Base-by-base conservation (phyloP, 2,113 vertebrate genomes). In the Oxyura jamaicensis region DNA sequence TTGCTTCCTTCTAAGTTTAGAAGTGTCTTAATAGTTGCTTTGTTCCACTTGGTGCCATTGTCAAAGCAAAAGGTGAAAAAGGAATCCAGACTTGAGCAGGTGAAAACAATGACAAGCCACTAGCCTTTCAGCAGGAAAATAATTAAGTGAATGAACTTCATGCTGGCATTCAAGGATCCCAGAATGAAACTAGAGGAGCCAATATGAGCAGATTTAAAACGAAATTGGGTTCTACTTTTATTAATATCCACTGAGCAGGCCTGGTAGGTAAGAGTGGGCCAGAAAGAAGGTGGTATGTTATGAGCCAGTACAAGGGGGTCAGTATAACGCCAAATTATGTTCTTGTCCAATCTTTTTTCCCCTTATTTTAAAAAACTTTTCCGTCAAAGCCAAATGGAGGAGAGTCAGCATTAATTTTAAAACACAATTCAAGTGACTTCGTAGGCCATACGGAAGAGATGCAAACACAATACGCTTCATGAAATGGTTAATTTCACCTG, bases 11-110 rank as follows among this genome's bases (percentile, higher is more conserved):
- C 1, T 6, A 8, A 42, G 20, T 25, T 33, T 5, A 42, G 41
- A 36, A 53, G 31, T 2, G 1, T 33, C 0, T 2, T 16, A 6
- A 25, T 23, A 17, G 13, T 36, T 13, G 20, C 3, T 3, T 44
- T 50, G 44, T 20, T 69, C 28, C 31, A 23, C 46, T 44, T 28
- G 59, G 53, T 48, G 55, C 41, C 41, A 0, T 0, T 36, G 29
- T 20, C 19, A 63, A 77, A 55, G 21, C 25, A 26, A 33, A 28
- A 42, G 28, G 17, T 7, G 12, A n/a, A 66, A 60, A 6, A 39
- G 28, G 66, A 90, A 80, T 41, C 13, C 50, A 39, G 28, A 46
- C n/a, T 6, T 3, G 12, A 19, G 44, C 44, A 48, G 31, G 33
- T 39, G 48, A 91, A 60, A 80, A 16, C 33, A 46, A 44, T 31